Percentiles rank a stretch among this genome's conserved stretches.
Conservation (phyloP, 2,113 vertebrate genomes). For the Romanogobio albipinnatus region DNA sequence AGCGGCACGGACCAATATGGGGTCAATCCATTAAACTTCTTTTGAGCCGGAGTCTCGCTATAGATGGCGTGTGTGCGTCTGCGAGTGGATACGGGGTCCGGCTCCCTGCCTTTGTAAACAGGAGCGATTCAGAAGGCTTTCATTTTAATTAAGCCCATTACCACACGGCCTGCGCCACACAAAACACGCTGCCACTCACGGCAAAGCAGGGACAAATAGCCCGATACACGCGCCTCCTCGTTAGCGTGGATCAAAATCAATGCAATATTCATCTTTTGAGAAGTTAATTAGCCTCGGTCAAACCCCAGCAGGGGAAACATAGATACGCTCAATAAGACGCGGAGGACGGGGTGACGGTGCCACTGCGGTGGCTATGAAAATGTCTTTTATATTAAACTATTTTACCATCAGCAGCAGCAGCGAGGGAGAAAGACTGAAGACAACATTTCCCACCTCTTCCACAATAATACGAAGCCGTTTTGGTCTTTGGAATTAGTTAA, state of each 20-base stretch:
- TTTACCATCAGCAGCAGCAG: background rate
- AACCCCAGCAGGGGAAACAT: conserved; percentile 29
- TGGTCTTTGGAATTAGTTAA: conserved; percentile 15
- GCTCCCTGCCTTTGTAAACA: conserved; percentile 85
- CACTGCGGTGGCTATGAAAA: background rate
- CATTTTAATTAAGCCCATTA: conserved; percentile 92
- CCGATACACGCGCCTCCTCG: conserved; percentile 31
- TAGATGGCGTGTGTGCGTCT: conserved; percentile 64
- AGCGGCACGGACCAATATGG: conserved; percentile 80
- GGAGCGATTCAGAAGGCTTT: conserved; percentile 81
- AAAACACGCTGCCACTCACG: conserved; percentile 71
- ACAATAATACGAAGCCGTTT: background rate
- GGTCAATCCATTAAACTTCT: conserved; percentile 91
- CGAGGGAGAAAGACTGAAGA: background rate
- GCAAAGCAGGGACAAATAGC: conserved; percentile 14
- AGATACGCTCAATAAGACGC: conserved; percentile 30
- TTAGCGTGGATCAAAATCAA: conserved; percentile 43
- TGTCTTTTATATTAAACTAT: conserved; percentile 7
- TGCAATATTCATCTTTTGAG: conserved; percentile 52
- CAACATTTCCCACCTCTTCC: background rate
- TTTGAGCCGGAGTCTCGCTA: conserved; percentile 84
- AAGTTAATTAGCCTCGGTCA: conserved; percentile 54
- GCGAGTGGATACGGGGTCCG: conserved; percentile 78
- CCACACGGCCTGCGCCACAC: conserved; percentile 74
- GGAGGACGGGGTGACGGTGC: background rate